Evolutionary conservation across 2,797 vertebrate species (phyloP).

Genomic region (Borostomias antarcticus): DNA sequence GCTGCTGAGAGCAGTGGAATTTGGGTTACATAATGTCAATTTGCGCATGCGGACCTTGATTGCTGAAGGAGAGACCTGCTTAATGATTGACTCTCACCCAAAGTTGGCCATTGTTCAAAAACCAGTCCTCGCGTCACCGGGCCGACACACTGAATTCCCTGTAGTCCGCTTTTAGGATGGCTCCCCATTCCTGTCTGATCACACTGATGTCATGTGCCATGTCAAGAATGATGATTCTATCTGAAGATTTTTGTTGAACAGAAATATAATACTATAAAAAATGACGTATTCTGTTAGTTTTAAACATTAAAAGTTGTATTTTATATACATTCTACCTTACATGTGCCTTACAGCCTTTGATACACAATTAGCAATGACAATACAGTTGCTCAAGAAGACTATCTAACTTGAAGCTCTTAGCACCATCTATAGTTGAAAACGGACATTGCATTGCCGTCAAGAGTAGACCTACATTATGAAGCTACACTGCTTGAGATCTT

Average conservation of each 20-base stretch:
- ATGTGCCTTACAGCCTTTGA: neutral
- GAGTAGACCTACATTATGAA: no score
- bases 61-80: slow-evolving; percentile 38
- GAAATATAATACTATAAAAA: no score
- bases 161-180: no score
- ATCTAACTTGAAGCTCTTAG: neutral
- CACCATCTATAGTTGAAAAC: neutral
- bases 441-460: neutral
- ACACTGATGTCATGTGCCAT: no score
- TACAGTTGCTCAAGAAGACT: neutral
- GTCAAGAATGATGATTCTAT: no score
- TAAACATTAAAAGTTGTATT: no score
- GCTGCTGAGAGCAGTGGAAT: slow-evolving; percentile 27
- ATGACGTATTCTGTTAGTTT: no score
- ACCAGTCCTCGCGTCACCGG: neutral
- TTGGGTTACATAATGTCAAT: slow-evolving; percentile 40
- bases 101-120: slow-evolving; percentile 9
- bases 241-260: no score
- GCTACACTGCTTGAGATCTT: no score
- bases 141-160: neutral
- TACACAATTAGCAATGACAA: neutral
- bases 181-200: no score
- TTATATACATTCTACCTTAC: neutral
- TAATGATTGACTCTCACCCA: slow-evolving; percentile 47
- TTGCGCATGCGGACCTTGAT: slow-evolving; percentile 35